A percentile compares a stretch with the other conserved stretches of the same genome.
These are phyloP conservation scores for Cyaniris semiargus DNA, from an alignment of 2,888 invertebrate genomes.

Conservation along the genomic window DNA sequence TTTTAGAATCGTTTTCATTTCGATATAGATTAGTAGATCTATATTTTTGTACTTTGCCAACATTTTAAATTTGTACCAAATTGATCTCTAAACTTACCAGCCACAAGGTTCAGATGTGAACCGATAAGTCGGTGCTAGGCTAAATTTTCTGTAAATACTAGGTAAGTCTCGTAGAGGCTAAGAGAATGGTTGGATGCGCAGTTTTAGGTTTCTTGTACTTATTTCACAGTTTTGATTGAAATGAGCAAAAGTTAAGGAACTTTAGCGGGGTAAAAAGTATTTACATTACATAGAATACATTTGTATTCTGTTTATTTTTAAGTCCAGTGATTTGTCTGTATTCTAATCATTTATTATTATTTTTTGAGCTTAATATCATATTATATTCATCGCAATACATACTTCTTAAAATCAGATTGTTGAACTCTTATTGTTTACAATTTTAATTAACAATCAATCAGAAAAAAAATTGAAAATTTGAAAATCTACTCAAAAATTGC, in stretches of 20 bases:
- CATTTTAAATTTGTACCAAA: constrained; percentile 20
- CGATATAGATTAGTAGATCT: constrained; percentile 30
- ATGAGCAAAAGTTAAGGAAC: not conserved
- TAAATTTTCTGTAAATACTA: constrained; percentile 49
- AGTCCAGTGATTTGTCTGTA: not conserved
- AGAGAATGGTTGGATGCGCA: constrained; percentile 56
- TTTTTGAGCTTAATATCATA: not conserved
- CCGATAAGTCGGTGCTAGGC: constrained; percentile 37
- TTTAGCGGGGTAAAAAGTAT: not conserved
- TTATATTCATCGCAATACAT: not conserved
- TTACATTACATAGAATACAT: not conserved
- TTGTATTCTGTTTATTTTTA: not conserved
- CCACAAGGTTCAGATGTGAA: constrained; percentile 39
- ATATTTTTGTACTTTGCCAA: constrained; percentile 31
- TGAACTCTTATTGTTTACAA: no score
- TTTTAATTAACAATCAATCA: no score
- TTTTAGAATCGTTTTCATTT: constrained; percentile 16
- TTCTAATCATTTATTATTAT: not conserved
- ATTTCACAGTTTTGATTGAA: not conserved
- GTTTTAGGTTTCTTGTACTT: constrained; percentile 57
- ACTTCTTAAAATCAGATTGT: no score
- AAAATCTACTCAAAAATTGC: not conserved
- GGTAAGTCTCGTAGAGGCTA: constrained; percentile 73
- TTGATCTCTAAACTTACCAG: constrained; percentile 37
- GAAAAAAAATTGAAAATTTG: not conserved